Evolutionary conservation across 2,888 invertebrate species (phyloP), one percentile per base, ranked within the genome.

Genomic region (Ferdinandea cuprea): DNA sequence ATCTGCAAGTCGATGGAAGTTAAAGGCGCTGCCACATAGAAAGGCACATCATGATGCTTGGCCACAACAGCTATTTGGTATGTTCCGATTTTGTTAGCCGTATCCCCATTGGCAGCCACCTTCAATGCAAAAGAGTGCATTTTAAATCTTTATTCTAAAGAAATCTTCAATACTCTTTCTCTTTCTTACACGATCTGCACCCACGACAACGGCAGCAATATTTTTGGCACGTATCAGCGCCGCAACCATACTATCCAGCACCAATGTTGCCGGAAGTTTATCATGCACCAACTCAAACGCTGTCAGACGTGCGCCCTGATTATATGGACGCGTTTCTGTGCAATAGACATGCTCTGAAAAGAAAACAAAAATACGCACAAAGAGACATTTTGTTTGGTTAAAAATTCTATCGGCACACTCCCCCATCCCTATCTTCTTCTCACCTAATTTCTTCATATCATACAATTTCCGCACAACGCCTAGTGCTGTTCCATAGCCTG

Each of bases 61-160:
- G 99, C 98, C 50, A 96, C 93, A 56, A 99, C 96, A 0, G 99
- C 98, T 88, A 99, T 95, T 93, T 98, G 97, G 90, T 97, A 98
- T 11, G 98, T 98, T 87, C 98, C 99, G 89, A 99, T 98, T 93
- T 99, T 99, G 90, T 99, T 99, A 0, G 99, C 99, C 0, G 99
- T 99, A 90, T 99, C 99, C 0, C 99, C 99, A 91, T 99, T 99
- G 1, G 95, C 94, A 11, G 97, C 97, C 32, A 98, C 94, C 95
- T 95, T 83, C 69, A 66, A 79, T 32, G 58, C 52, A 68, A 69
- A 50, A 46, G 42, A 40, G 11, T 19, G 30, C 7, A 50, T 13
- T 37, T 17, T 50, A 59, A 42, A 61, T 15, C 28, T 54, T 15
- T 44, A 30, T 5, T 40, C 9, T 6, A 7, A 30, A n/a, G 9